These are phyloP conservation scores for Craseonycteris thonglongyai DNA, from an alignment of 2,113 vertebrate species.

Conservation along the genomic window DNA sequence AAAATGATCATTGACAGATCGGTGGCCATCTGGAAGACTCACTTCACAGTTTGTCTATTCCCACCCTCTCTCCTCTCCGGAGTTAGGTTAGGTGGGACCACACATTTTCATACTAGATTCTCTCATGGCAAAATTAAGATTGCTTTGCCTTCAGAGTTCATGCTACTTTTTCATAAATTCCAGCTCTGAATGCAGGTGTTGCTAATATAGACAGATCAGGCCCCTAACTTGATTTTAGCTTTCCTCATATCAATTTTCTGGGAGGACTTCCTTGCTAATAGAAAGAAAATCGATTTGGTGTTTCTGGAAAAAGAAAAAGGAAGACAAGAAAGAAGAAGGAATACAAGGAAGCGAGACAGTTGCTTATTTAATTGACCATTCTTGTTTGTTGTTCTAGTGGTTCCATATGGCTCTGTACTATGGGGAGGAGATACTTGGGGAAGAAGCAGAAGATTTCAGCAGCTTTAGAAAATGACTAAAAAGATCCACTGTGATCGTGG, in stretches of 20 bases:
- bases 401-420: background rate
- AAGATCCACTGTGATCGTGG: background rate
- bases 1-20: background rate
- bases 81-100: background rate
- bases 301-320: background rate
- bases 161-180: background rate
- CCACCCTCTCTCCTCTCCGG: no score
- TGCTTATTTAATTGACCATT: background rate
- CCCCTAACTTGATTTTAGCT: background rate
- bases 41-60: background rate
- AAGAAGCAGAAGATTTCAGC: background rate
- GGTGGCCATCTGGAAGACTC: background rate
- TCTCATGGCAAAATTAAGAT: background rate
- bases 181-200: background rate
- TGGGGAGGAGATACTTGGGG: background rate
- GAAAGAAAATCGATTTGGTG: background rate
- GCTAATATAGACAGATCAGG: background rate
- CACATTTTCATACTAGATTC: background rate
- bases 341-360: background rate
- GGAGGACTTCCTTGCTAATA: background rate
- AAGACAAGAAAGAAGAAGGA: background rate
- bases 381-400: background rate
- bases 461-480: background rate
- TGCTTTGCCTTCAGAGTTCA: background rate
- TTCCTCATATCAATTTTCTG: background rate